Conservation (phyloP, 1,140 invertebrate genomes). For the Saccostrea glomerata region DNA sequence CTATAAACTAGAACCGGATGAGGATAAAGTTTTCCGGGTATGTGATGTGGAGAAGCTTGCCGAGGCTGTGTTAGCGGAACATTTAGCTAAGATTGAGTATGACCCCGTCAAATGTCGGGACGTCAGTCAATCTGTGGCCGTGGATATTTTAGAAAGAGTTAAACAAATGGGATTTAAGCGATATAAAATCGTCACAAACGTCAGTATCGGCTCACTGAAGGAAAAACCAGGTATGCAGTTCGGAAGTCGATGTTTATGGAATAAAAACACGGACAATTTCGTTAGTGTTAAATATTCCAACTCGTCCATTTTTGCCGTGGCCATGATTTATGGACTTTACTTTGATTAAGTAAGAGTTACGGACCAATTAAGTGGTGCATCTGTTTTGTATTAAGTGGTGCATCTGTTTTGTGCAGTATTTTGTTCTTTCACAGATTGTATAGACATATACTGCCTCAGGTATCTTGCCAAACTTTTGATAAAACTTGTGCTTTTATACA, state of each 20-base stretch:
- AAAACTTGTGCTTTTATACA: too few relatives aligned
- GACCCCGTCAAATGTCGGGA: slow-evolving; percentile 65
- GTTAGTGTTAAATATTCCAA: slow-evolving; percentile 75
- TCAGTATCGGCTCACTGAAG: slow-evolving; percentile 72
- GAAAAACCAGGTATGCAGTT: slow-evolving; percentile 75
- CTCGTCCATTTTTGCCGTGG: slow-evolving; percentile 75
- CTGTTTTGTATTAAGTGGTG: not conserved
- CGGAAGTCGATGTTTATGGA: slow-evolving; percentile 77
- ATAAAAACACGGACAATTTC: slow-evolving; percentile 76
- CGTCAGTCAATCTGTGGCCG: slow-evolving; percentile 67
- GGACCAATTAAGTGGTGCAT: not conserved
- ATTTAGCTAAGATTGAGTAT: slow-evolving; percentile 67
- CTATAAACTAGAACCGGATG: slow-evolving; percentile 65
- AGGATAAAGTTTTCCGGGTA: slow-evolving; percentile 59
- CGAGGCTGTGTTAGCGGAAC: slow-evolving; percentile 65
- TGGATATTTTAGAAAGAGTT: slow-evolving; percentile 67
- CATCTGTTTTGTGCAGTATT: not conserved
- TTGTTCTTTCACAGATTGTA: not conserved
- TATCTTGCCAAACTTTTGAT: not conserved
- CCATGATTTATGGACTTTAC: slow-evolving; percentile 75
- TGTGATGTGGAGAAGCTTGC: slow-evolving; percentile 65
- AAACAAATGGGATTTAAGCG: slow-evolving; percentile 66
- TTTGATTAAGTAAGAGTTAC: slow-evolving; percentile 66
- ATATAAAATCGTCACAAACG: slow-evolving; percentile 75
- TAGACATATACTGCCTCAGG: not conserved